Base-by-base conservation (phyloP, 2,113 vertebrate genomes). In the Lasiurus borealis region DNA sequence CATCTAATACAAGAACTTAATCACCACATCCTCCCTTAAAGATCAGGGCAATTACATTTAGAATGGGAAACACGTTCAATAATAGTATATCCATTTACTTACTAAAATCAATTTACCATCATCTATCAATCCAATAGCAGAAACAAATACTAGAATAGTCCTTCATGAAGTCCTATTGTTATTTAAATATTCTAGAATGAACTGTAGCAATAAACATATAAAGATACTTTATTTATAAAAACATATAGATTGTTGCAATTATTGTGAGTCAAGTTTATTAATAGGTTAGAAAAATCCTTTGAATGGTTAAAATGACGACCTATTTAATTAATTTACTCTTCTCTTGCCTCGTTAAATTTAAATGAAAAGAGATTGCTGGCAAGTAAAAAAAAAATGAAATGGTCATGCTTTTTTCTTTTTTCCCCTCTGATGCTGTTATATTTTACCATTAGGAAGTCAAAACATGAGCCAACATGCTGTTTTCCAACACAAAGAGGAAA, bases 331-430 rank as follows among this genome's bases (percentile, higher is more conserved):
- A 83, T 83, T 85, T 77, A 19, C 7, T 52, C 9, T 78, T 66
- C 76, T 57, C 34, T 66, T 52, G 16, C 48, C n/a, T 86, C 54
- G 81, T 86, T 77, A 64, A 18, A 86, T 86, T 93, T 52, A 88
- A 36, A 0, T 84, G 11, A n/a, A 52, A 82, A 87, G 13, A 87
- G 29, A 46, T 94, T 87, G 12, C 29, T 91, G 19, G 25, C 6
- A 90, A 93, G 23, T 69, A 52, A 90, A 36, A 8, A 77, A 85
- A 85, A 50, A 78, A 12, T 73, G 8, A 92, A 82, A 77, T 54
- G 14, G 0, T 9, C 2, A 66, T 86, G 3, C 3, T 46, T 75
- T 15, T 84, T 48, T 14, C 7, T 31, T 68, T 75, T 73, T 84
- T 29, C 14, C 10, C 10, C 11, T 52, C 8, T 6, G 8, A 76